A percentile compares a stretch with the other conserved stretches of the same genome.
These are phyloP conservation scores for Mya arenaria DNA, from an alignment of 1,140 invertebrate genomes.

Conservation along the genomic window DNA sequence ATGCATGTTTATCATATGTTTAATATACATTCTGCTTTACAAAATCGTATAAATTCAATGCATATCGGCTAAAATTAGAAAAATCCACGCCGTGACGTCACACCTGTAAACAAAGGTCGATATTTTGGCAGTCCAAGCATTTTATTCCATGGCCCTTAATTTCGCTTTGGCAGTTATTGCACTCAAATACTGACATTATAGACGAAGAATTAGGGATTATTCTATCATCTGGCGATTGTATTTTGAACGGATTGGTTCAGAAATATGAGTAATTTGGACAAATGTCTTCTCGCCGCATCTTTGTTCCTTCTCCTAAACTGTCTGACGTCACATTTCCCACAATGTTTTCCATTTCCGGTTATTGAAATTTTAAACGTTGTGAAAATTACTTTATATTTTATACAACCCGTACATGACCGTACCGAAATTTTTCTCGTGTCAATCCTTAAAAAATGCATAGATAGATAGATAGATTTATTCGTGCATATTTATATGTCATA, in stretches of 20 bases:
- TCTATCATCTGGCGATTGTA: constrained; percentile 1
- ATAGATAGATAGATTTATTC: no score
- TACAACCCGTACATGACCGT: no score
- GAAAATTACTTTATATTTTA: no score
- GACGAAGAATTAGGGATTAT: neutral
- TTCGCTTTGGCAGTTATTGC: constrained; percentile 95
- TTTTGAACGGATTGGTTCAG: neutral
- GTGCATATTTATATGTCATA: no score
- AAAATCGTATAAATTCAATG: no score
- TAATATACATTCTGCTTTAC: no score
- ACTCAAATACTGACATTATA: constrained; percentile 89
- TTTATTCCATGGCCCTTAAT: constrained; percentile 92
- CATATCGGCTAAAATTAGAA: no score
- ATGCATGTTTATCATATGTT: no score
- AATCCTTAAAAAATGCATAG: no score
- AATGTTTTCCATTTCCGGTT: constrained; percentile 31
- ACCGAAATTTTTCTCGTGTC: no score
- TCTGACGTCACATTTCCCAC: constrained; percentile 56
- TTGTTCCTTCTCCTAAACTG: constrained; percentile 27
- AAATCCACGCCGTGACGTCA: constrained; percentile 73
- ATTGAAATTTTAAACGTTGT: neutral
- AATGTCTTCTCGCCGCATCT: constrained; percentile 18
- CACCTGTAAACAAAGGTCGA: constrained; percentile 93
- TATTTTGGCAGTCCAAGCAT: constrained; percentile 90
- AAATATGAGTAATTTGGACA: constrained; percentile 24